A percentile compares a stretch with the other conserved stretches of the same genome.
Conservation (phyloP, 2,797 vertebrate species). For the Cossypha caffra region DNA sequence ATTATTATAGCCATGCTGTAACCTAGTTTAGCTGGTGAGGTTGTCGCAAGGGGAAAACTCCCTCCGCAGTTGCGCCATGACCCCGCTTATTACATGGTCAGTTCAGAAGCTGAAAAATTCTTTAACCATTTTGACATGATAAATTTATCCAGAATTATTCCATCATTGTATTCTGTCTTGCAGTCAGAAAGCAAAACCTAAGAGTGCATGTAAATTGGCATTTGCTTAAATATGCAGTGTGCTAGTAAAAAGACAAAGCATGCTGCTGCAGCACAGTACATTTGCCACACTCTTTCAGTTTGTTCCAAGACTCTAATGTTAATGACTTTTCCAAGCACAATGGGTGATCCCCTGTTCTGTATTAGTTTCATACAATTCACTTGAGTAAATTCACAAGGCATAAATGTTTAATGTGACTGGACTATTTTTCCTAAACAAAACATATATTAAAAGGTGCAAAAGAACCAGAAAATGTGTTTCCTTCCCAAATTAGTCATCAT, state of each 20-base stretch:
- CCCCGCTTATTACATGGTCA: not conserved
- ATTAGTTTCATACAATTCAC: not conserved
- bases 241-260: not conserved
- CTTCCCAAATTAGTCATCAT: not conserved
- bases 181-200: not conserved
- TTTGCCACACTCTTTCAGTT: not conserved
- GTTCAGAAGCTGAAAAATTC: not conserved
- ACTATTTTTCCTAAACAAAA: not conserved
- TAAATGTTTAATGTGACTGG: not conserved
- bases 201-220: not conserved
- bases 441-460: not conserved
- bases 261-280: not conserved
- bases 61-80: not conserved
- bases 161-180: not conserved
- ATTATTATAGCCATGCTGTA: too few relatives aligned
- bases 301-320: not conserved
- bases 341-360: not conserved
- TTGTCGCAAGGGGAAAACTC: too few relatives aligned
- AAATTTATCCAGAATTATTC: not conserved
- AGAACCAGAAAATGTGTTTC: not conserved
- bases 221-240: not conserved
- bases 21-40: too few relatives aligned
- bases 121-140: not conserved
- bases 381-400: not conserved
- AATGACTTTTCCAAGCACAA: not conserved